Evolutionary conservation across 1,140 invertebrate genomes (phyloP).

Genomic region (Yoshiicerus persimilis): DNA sequence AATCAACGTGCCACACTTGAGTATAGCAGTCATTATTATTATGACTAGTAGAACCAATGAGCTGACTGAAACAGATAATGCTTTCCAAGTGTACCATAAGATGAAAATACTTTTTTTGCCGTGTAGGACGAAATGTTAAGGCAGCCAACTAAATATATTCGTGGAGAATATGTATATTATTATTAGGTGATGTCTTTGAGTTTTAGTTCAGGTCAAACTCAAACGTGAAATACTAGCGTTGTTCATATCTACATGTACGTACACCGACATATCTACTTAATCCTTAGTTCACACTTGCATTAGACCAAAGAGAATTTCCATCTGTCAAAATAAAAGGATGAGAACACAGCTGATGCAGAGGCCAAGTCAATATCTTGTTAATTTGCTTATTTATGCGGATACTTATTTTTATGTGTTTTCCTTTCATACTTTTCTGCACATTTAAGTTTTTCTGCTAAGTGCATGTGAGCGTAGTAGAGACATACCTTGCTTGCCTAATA

Average conservation of each 20-base stretch:
- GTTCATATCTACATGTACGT: too few species aligned
- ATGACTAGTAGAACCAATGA: not conserved
- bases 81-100: not conserved
- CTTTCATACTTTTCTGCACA: not conserved
- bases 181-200: not conserved
- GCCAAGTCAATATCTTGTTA: not conserved
- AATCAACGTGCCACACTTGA: not conserved
- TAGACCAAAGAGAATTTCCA: not conserved
- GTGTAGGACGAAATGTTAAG: not conserved
- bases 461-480: not conserved
- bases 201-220: not conserved
- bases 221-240: not conserved
- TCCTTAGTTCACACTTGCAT: not conserved
- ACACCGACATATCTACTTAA: not conserved
- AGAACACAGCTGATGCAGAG: not conserved
- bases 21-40: not conserved
- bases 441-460: not conserved
- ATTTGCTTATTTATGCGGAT: not conserved
- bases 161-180: not conserved
- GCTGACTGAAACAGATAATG: not conserved
- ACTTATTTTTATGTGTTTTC: not conserved
- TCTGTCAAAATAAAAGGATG: not conserved
- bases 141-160: not conserved
- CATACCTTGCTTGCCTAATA: not conserved
- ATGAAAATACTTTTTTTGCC: not conserved